Percentiles rank a stretch among this genome's conserved stretches.
These are phyloP conservation scores for Neria commutata DNA, from an alignment of 2,888 invertebrate genomes.

Conservation along the genomic window DNA sequence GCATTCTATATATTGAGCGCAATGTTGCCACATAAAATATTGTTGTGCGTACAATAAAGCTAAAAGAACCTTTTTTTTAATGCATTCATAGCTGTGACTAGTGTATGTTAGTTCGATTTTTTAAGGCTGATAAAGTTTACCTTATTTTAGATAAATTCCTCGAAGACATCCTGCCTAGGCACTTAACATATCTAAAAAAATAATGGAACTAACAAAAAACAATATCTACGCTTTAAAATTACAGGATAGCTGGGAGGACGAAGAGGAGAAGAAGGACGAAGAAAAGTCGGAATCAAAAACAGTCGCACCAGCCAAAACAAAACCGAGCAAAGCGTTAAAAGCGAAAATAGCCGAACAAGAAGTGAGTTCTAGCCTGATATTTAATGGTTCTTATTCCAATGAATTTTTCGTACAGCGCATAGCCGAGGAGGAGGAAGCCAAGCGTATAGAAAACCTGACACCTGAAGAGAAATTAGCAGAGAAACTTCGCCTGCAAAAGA, in stretches of 20 bases:
- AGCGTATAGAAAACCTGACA: conserved; percentile 70
- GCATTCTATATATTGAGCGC: no score
- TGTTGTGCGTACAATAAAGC: no score
- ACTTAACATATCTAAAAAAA: no score
- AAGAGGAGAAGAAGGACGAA: conserved; percentile 79
- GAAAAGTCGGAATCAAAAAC: conserved; percentile 72
- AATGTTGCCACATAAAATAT: no score
- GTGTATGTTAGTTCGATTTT: no score
- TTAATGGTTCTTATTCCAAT: neutral
- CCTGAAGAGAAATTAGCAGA: conserved; percentile 80
- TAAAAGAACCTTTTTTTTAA: no score
- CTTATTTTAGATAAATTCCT: no score
- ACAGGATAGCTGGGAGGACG: conserved; percentile 95
- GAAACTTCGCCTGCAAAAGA: conserved; percentile 77
- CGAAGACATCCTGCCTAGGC: no score
- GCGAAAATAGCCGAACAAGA: conserved; percentile 90
- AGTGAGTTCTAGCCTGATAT: conserved; percentile 60
- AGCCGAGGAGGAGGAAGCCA: conserved; percentile 70
- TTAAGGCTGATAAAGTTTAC: no score
- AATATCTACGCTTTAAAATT: conserved; percentile 30
- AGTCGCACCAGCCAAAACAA: conserved; percentile 66
- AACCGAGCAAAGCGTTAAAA: conserved; percentile 75
- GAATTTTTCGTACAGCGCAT: conserved; percentile 36
- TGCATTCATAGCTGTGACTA: no score
- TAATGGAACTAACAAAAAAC: no score